Percentiles rank a stretch among this genome's conserved stretches.
Conservation (phyloP, 2,888 invertebrate genomes). For the Metellina segmentata region DNA sequence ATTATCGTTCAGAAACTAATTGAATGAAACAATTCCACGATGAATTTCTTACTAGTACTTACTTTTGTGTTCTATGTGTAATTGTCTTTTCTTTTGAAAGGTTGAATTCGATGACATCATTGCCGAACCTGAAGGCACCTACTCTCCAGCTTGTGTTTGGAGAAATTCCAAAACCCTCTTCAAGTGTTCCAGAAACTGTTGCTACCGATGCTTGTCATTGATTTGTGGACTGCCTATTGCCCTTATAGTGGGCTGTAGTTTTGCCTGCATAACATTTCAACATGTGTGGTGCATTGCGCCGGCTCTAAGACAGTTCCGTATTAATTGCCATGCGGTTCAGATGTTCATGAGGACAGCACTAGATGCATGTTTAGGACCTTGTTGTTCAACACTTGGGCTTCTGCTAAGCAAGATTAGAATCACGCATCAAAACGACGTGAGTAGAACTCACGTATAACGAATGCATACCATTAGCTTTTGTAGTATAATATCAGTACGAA, state of each 20-base stretch:
- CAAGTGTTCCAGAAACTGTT: constrained; percentile 85
- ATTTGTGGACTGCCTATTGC: constrained; percentile 86
- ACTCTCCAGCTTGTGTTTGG: constrained; percentile 88
- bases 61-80: neutral
- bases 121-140: constrained; percentile 87
- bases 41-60: too few relatives aligned
- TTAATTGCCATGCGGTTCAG: constrained; percentile 85
- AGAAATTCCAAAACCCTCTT: constrained; percentile 86
- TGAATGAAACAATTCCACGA: too few relatives aligned
- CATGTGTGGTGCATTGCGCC: constrained; percentile 89
- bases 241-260: constrained; percentile 85
- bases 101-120: constrained; percentile 87
- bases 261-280: constrained; percentile 88
- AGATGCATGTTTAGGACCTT: constrained; percentile 84
- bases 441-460: constrained; percentile 31
- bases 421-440: constrained; percentile 41
- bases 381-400: constrained; percentile 85
- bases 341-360: constrained; percentile 84
- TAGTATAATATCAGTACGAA: neutral
- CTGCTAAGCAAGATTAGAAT: constrained; percentile 81
- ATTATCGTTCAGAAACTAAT: too few relatives aligned
- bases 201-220: constrained; percentile 86
- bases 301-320: constrained; percentile 85
- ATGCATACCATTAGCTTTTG: neutral
- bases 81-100: constrained; percentile 81